A percentile compares a stretch with the other conserved stretches of the same genome.
Evolutionary conservation across 2,797 vertebrate genomes (phyloP).

Genomic region (Oryzias sinensis): DNA sequence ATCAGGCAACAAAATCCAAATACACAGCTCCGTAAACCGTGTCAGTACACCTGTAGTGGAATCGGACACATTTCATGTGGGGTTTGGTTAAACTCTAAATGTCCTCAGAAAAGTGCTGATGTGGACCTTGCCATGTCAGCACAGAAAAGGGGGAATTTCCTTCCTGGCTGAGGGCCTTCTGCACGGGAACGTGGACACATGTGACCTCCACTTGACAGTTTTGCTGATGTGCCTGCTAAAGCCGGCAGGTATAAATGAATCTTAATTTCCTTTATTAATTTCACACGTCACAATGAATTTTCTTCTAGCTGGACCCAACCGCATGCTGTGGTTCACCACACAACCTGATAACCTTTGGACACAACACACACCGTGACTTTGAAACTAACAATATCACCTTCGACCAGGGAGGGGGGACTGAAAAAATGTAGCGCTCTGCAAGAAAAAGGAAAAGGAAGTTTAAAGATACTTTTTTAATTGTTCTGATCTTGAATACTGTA

Average conservation of each 20-base stretch:
- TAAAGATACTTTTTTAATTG: too few relatives aligned
- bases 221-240: constrained; percentile 78
- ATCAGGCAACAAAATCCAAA: neutral
- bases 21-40: too few relatives aligned
- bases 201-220: constrained; percentile 80
- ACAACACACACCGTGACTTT: constrained; percentile 9
- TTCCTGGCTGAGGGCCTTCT: constrained; percentile 52
- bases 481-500: too few relatives aligned
- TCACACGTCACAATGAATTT: constrained; percentile 76
- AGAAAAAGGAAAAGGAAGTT: too few relatives aligned
- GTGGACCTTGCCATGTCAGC: constrained; percentile 78
- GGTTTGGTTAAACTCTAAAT: too few relatives aligned
- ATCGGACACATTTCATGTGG: too few relatives aligned
- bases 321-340: constrained; percentile 11
- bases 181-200: constrained; percentile 38
- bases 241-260: constrained; percentile 80
- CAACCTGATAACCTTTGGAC: too few relatives aligned
- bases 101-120: constrained; percentile 76
- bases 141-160: constrained; percentile 76
- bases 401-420: too few relatives aligned
- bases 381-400: neutral
- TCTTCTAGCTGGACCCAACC: constrained; percentile 54
- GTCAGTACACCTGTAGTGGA: too few relatives aligned
- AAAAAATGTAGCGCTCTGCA: too few relatives aligned
- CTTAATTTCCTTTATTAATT: constrained; percentile 88